These are phyloP conservation scores for Trogon surrucura DNA, from an alignment of 2,113 vertebrate genomes.

Conservation along the genomic window DNA sequence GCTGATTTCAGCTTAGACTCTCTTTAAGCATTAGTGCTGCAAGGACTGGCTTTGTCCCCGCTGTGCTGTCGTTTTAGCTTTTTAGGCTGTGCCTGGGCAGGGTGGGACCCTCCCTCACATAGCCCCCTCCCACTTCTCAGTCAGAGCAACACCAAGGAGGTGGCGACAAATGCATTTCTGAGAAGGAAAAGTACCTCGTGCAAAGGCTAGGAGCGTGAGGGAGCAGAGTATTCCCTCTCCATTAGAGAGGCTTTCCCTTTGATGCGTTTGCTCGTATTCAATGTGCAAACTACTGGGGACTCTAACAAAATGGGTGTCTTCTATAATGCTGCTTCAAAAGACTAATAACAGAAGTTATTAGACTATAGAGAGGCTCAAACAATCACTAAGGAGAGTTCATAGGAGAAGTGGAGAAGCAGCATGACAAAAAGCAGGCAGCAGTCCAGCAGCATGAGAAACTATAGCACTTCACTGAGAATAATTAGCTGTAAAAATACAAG, in stretches of 20 bases:
- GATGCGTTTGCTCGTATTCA: not conserved
- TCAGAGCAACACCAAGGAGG: not conserved
- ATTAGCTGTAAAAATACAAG: constrained; percentile 27
- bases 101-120: not conserved
- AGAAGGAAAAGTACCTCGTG: not conserved
- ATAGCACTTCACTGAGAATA: not conserved
- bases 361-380: not conserved
- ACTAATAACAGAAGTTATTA: not conserved
- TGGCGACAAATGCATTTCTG: not conserved
- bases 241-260: not conserved
- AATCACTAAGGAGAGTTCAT: not conserved
- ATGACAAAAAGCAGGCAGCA: not conserved
- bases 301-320: not conserved
- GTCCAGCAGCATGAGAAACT: not conserved
- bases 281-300: not conserved
- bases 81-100: accelerated
- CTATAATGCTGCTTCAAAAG: not conserved
- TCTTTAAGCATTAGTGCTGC: not conserved
- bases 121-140: not conserved
- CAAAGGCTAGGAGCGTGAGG: not conserved
- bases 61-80: not conserved
- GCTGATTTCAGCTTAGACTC: not conserved
- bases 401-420: not conserved
- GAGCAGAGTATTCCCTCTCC: not conserved
- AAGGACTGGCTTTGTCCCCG: not conserved